Conservation (phyloP, 2,797 vertebrate species). For the Peromyscus aztecus region DNA sequence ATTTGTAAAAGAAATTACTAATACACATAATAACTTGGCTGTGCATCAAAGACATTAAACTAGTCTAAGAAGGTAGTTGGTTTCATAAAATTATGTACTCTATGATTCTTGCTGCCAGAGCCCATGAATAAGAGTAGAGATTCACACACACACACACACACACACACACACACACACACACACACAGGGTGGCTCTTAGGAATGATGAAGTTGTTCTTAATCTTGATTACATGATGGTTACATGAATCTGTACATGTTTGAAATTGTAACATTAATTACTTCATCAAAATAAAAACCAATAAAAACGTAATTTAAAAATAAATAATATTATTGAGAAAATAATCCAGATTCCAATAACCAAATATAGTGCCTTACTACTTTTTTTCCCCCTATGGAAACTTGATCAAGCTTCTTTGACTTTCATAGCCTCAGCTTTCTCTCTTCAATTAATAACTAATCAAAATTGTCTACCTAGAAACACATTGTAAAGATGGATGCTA, state of each 20-base stretch:
- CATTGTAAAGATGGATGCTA: background rate
- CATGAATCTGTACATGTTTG: background rate
- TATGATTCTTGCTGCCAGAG: background rate
- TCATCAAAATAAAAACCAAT: background rate
- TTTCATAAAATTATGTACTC: background rate
- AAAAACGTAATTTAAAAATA: background rate
- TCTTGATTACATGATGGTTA: background rate
- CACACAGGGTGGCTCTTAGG: background rate
- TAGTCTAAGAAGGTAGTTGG: background rate
- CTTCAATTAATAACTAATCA: conserved; percentile 9
- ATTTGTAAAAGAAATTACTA: background rate
- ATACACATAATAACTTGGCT: background rate
- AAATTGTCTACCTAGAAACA: background rate
- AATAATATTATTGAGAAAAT: background rate
- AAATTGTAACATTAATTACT: background rate
- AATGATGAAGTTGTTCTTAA: background rate
- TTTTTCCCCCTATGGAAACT: background rate
- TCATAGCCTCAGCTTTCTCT: background rate
- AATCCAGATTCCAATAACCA: background rate
- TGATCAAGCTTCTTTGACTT: background rate
- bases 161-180: background rate
- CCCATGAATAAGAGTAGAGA: background rate
- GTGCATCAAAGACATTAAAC: background rate
- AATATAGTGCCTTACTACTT: background rate
- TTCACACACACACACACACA: background rate